Percentiles rank a stretch among this genome's conserved stretches.
phyloP scores from a whole-genome alignment of 2,888 invertebrate genomes.

The Ectemnius lituratus region DNA sequence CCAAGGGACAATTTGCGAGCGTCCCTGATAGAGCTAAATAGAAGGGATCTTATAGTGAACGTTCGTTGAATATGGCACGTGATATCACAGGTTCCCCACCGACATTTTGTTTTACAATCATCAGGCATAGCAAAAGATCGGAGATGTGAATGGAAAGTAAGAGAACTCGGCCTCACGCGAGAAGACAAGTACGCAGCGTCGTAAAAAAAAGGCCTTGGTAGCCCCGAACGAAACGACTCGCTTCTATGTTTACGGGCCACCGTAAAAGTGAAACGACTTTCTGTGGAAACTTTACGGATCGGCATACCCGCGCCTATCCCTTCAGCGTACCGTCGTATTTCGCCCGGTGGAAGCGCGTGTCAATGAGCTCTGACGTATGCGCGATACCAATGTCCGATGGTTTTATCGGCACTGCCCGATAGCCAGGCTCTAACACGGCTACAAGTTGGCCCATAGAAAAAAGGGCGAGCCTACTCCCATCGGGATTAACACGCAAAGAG shows the following conservation, averaged over 20 bases:
- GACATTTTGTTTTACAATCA: background rate
- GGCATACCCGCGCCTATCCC: slow-evolving; percentile 17
- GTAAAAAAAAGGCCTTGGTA: slow-evolving; percentile 23
- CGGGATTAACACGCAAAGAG: no score
- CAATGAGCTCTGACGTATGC: slow-evolving; percentile 17
- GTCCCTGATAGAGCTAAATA: no score
- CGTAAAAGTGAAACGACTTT: slow-evolving; percentile 51
- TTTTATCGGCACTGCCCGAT: slow-evolving; percentile 42
- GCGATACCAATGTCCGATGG: slow-evolving; percentile 22
- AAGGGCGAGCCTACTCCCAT: no score
- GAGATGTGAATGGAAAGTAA: slow-evolving; percentile 3
- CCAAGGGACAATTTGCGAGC: no score
- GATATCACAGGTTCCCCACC: slow-evolving; percentile 33
- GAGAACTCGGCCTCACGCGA: background rate
- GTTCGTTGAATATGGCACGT: slow-evolving; percentile 16
- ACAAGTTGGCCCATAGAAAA: no score
- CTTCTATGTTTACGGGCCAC: slow-evolving; percentile 40
- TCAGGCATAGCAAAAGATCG: background rate
- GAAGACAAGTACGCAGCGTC: slow-evolving; percentile 13
- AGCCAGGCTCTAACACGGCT: background rate
- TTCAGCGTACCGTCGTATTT: slow-evolving; percentile 29
- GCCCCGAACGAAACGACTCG: background rate
- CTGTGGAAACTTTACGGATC: slow-evolving; percentile 50
- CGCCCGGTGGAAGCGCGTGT: slow-evolving; percentile 4
- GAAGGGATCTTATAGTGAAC: no score